Evolutionary conservation across 2,888 invertebrate species (phyloP), one percentile per base, ranked within the genome.

Genomic region (Abrostola triplasia): DNA sequence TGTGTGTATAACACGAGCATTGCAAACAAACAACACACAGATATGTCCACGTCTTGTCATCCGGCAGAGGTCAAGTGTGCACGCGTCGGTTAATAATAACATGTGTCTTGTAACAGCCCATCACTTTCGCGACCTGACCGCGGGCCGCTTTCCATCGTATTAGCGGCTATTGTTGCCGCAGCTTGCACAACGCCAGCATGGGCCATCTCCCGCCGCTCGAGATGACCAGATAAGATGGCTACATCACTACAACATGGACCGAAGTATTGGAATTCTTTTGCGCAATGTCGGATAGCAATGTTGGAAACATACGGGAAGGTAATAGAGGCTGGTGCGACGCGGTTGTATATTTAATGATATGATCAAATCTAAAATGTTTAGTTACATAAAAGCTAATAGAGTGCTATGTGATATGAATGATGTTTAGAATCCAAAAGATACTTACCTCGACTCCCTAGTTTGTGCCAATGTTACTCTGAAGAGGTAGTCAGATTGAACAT

Each of bases 191-290:
- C 38, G 37, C 36, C 11, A 37, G n/a, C 8, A 7, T 12, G 48
- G 36, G 35, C 38, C 24, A 9, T 10, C 56, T 12, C 36, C 51
- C 59, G 67, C 36, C 53, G 59, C 49, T 48, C 47, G 59, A 56
- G 58, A 11, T 37, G 11, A 37, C 35, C 62, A 35, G 77, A 73
- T 76, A 79, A 59, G 7, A 12, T 36, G 47, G 9, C 36, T 53
- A 7, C 44, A 47, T 13, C 13, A 47, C 24, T 47, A 47, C 24
- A 24, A 24, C 40, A 48, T 10, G 40, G 49, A 24, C 24, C 62
- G 35, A 63, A 73, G 54, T 67, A 55, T 64, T 76, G 36, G 49
- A 36, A 76, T 72, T 63, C 56, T 67, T 69, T 67, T 64, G 59
- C 55, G 55, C 57, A 69, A 71, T 61, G 49, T 56, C 56, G 38